phyloP scores from a whole-genome alignment of 2,888 invertebrate species.

The Mamestra brassicae region DNA sequence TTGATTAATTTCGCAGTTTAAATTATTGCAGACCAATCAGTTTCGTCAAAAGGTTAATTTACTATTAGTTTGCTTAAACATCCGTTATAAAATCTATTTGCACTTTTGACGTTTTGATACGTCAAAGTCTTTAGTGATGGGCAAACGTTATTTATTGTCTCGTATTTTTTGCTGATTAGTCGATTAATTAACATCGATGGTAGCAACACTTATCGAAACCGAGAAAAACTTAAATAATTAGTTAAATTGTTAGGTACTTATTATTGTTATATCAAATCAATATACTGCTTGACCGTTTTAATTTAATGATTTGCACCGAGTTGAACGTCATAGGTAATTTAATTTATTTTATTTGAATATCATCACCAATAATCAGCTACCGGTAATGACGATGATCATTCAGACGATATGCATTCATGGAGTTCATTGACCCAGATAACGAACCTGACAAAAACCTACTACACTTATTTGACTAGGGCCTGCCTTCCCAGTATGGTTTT shows the following conservation, averaged over 20 bases:
- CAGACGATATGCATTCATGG: slow-evolving; percentile 66
- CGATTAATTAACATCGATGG: slow-evolving; percentile 41
- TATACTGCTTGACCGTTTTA: slow-evolving; percentile 50
- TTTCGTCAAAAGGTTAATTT: slow-evolving; percentile 52
- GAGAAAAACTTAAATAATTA: slow-evolving; percentile 1
- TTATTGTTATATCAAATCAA: slow-evolving; percentile 22
- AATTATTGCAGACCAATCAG: slow-evolving; percentile 27
- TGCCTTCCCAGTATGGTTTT: slow-evolving; percentile 57
- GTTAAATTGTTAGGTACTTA: slow-evolving; percentile 21
- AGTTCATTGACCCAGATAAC: slow-evolving; percentile 68
- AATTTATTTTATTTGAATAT: slow-evolving; percentile 74
- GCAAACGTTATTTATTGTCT: slow-evolving; percentile 7
- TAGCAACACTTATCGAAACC: neutral
- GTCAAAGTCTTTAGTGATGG: slow-evolving; percentile 21
- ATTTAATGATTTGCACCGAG: slow-evolving; percentile 57
- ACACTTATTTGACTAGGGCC: slow-evolving; percentile 59
- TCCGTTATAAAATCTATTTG: slow-evolving; percentile 13
- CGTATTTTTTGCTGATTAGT: slow-evolving; percentile 31
- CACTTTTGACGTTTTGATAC: slow-evolving; percentile 22
- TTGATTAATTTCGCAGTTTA: slow-evolving; percentile 45
- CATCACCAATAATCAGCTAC: slow-evolving; percentile 73
- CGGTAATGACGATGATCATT: slow-evolving; percentile 65
- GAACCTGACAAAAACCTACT: slow-evolving; percentile 46
- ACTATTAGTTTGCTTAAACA: slow-evolving; percentile 16
- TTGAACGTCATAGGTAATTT: slow-evolving; percentile 49